A percentile compares a stretch with the other conserved stretches of the same genome.
Evolutionary conservation across 2,113 vertebrate species (phyloP).

Genomic region (Butastur rufipennis): DNA sequence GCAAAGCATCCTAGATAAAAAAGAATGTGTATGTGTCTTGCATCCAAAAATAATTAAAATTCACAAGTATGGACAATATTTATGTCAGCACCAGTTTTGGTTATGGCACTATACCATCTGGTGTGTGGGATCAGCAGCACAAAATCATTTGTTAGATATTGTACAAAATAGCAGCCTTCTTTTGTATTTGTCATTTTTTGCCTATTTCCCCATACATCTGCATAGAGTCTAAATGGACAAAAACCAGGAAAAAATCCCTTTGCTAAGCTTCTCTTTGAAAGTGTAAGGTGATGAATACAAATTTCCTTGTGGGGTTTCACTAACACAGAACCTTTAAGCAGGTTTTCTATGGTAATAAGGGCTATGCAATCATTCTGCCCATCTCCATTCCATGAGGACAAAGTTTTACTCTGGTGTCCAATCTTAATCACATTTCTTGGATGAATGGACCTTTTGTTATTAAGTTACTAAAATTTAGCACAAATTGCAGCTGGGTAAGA

Average conservation of each 20-base stretch:
- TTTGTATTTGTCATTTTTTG: not conserved
- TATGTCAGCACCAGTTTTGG: not conserved
- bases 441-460: not conserved
- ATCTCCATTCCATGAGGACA: not conserved
- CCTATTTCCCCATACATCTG: not conserved
- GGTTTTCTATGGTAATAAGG: not conserved
- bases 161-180: not conserved
- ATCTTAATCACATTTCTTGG: not conserved
- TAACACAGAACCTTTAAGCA: not conserved
- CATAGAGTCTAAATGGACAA: not conserved
- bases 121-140: not conserved
- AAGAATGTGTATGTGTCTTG: not conserved
- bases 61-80: not conserved
- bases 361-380: not conserved
- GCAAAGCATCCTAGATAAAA: not conserved
- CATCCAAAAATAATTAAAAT: not conserved
- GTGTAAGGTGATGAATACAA: not conserved
- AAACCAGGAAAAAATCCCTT: not conserved
- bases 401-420: not conserved
- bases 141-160: not conserved
- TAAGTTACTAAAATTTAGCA: not conserved
- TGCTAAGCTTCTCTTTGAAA: not conserved
- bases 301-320: not conserved
- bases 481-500: not conserved
- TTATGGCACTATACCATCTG: not conserved